phyloP scores from a whole-genome alignment of 2,888 invertebrate species.

The Leucoptera coffeella region DNA sequence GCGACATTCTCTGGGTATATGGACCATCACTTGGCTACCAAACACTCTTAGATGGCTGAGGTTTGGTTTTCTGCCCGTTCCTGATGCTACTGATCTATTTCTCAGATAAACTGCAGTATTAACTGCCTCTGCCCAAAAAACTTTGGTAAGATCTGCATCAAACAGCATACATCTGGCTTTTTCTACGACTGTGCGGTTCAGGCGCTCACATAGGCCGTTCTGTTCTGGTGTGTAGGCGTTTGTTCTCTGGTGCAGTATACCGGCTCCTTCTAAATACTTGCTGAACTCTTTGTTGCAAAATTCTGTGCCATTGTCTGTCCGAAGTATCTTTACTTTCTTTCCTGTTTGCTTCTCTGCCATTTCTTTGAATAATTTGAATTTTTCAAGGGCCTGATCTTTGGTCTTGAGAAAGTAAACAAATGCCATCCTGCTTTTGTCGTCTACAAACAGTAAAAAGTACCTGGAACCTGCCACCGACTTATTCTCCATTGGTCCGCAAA shows the following conservation, averaged over 20 bases:
- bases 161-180: conserved; percentile 5
- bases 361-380: conserved; percentile 2
- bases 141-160: conserved; percentile 4
- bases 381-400: conserved; percentile 1
- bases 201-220: conserved; percentile 4
- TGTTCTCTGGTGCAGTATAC: conserved; percentile 4
- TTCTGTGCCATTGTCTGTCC: conserved; percentile 4
- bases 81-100: conserved; percentile 6
- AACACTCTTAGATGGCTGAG: conserved; percentile 6
- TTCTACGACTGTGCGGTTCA: conserved; percentile 4
- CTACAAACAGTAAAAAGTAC: conserved; percentile 4
- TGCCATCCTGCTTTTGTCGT: conserved; percentile 3
- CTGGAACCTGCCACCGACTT: conserved; percentile 3
- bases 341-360: conserved; percentile 4
- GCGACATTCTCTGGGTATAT: conserved; percentile 5
- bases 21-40: conserved; percentile 5
- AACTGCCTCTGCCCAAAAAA: conserved; percentile 3
- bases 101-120: conserved; percentile 3
- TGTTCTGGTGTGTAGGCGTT: conserved; percentile 5
- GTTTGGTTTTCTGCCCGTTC: conserved; percentile 4
- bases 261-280: conserved; percentile 2
- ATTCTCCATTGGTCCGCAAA: conserved; percentile 9
- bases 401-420: conserved; percentile 2
- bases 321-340: conserved; percentile 4
- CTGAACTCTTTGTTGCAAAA: conserved; percentile 4